Base-by-base conservation (phyloP, 2,113 vertebrate species). In the Gavia stellata region DNA sequence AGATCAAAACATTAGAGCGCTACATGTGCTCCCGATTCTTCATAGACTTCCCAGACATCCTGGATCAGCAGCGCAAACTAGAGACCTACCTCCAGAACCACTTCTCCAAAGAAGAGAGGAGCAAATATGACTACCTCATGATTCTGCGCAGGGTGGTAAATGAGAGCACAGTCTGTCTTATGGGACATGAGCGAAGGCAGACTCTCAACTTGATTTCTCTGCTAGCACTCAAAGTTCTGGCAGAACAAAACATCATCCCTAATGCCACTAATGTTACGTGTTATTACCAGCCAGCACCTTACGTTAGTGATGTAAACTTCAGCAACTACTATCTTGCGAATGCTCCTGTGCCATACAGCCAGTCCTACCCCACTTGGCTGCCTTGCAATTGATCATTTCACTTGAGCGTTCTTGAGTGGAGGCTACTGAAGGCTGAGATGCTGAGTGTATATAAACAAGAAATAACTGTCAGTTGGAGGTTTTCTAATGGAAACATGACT, bases 1-100 rank as follows among this genome's bases (percentile, higher is more conserved):
- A 99, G 93, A 99, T 99, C 97, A 99, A 99, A 94, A 98, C 94
- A 1, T 94, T 99, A 29, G 99, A 99, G 97, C 98, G 99, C 8
- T 99, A 99, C 97, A 99, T 99, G 99, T 99, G 99, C 79, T 99
- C 99, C 3, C 97, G 99, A 42, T 99, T 99, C 97, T 99, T 99
- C 98, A 99, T 99, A 47, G 99, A 99, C 98, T 99, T 99, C 97
- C 99, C 99, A 0, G 99, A 99, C 96, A 99, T 99, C 67, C 98
- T 98, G 6, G 99, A 99, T 67, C 99, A 99, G 98, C 99, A 99
- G 93, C 98, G 98, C 55, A 99, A 99, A 90, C 96, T 99, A 97
- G 99, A 99, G 97, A 98, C 99, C 74, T 99, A 99, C 97, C 99
- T 99, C 18, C 99, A 99, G 88, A 99, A 99, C 97, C 99, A 99